Conservation (phyloP, 2,113 vertebrate genomes). For the Okapia johnstoni region DNA sequence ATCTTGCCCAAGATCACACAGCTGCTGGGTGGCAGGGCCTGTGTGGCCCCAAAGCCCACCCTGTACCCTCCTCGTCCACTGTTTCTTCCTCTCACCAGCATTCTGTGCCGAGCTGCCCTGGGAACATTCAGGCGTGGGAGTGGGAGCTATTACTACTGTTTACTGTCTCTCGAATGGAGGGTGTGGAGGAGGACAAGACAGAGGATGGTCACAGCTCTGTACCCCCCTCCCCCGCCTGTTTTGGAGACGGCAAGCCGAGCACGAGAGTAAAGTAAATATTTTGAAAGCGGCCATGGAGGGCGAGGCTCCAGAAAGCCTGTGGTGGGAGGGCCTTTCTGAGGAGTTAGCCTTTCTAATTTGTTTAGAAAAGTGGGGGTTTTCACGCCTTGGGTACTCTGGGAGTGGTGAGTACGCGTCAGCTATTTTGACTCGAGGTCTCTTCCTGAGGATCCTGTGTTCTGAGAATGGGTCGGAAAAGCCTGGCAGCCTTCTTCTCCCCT, state of each 20-base stretch:
- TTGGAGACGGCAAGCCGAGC: rapidly evolving
- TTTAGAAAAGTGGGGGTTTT: neutral
- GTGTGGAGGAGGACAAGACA: neutral
- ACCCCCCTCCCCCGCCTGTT: rapidly evolving
- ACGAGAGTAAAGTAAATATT: neutral
- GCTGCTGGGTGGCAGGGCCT: neutral
- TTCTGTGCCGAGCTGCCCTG: too few species aligned
- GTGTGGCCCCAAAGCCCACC: rapidly evolving
- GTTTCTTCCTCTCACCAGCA: neutral
- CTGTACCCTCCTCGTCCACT: too few species aligned
- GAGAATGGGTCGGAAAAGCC: neutral
- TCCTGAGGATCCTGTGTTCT: neutral
- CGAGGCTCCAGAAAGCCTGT: neutral
- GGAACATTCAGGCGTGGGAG: rapidly evolving
- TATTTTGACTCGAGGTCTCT: neutral
- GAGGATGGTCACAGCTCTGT: neutral
- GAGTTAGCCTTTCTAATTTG: neutral
- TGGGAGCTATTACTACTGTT: neutral
- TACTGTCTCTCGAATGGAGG: rapidly evolving
- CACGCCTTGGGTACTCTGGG: neutral
- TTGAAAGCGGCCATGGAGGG: neutral
- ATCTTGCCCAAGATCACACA: neutral
- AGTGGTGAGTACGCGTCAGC: neutral
- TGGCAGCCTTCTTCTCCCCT: neutral
- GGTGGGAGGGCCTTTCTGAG: neutral